Conservation (phyloP, 2,888 invertebrate genomes). For the Acrobasis repandana region DNA sequence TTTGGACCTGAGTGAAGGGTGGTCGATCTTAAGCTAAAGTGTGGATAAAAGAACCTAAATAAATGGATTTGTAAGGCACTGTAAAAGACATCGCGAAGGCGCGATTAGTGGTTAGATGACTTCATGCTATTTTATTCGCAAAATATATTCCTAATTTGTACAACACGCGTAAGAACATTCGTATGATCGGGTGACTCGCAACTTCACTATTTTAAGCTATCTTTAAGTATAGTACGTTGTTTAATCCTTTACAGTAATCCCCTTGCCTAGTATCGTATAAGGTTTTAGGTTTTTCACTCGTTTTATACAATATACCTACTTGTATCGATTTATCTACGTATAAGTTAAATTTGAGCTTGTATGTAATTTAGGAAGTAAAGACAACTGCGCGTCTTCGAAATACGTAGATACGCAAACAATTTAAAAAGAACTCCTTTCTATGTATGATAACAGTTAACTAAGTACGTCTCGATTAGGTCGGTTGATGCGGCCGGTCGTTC, state of each 20-base stretch:
- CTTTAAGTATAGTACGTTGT: slow-evolving; percentile 77
- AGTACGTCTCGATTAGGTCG: slow-evolving; percentile 47
- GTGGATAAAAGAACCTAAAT: slow-evolving; percentile 12
- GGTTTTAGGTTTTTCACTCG: slow-evolving; percentile 81
- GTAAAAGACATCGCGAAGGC: slow-evolving; percentile 3
- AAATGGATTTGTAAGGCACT: slow-evolving; percentile 17
- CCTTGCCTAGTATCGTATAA: slow-evolving; percentile 75
- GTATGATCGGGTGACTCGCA: slow-evolving; percentile 41
- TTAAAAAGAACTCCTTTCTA: slow-evolving; percentile 45
- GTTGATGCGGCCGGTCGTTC: slow-evolving; percentile 44
- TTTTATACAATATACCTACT: slow-evolving; percentile 80
- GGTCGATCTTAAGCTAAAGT: slow-evolving; percentile 35
- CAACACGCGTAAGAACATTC: slow-evolving; percentile 27
- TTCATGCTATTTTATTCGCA: slow-evolving; percentile 25
- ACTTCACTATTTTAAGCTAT: slow-evolving; percentile 76
- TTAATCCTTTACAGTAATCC: slow-evolving; percentile 75
- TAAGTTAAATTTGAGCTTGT: slow-evolving; percentile 82
- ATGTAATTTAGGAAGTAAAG: slow-evolving; percentile 61
- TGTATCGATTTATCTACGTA: slow-evolving; percentile 71
- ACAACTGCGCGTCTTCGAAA: slow-evolving; percentile 47
- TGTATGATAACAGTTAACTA: slow-evolving; percentile 38
- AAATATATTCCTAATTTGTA: slow-evolving; percentile 23
- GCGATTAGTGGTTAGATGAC: slow-evolving; percentile 5
- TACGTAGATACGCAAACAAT: slow-evolving; percentile 51
- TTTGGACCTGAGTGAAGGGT: slow-evolving; percentile 44